These are phyloP conservation scores for Diabrotica balteata DNA, from an alignment of 2,888 invertebrate genomes.

Conservation along the genomic window DNA sequence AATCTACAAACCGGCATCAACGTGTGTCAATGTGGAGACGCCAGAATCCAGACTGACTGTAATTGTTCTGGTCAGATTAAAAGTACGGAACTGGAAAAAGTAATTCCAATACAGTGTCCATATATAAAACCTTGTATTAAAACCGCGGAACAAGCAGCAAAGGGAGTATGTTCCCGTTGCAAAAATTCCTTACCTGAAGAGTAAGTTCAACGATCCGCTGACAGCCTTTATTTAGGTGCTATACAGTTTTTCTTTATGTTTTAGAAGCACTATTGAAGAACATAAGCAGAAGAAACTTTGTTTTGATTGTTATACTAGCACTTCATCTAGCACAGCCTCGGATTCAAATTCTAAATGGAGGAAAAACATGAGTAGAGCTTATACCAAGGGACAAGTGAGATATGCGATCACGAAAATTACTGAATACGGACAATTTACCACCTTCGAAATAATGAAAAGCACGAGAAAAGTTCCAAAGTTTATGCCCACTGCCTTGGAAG, in stretches of 20 bases:
- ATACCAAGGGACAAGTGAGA: slow-evolving; percentile 33
- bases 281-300: slow-evolving; percentile 13
- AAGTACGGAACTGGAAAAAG: neutral
- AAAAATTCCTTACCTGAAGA: neutral
- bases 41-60: too few relatives aligned
- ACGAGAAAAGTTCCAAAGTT: slow-evolving; percentile 49
- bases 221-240: too few relatives aligned
- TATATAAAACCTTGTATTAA: neutral
- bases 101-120: slow-evolving; percentile 2
- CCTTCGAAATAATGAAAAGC: slow-evolving; percentile 55
- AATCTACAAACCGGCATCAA: slow-evolving; percentile 3
- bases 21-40: slow-evolving; percentile 4
- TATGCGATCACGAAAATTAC: slow-evolving; percentile 56
- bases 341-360: slow-evolving; percentile 1
- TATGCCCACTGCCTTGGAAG: slow-evolving; percentile 50
- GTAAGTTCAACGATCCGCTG: neutral
- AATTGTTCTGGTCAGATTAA: too few relatives aligned
- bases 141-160: neutral
- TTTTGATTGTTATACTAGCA: slow-evolving; percentile 34
- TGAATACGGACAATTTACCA: slow-evolving; percentile 52
- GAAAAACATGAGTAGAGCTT: slow-evolving; percentile 13
- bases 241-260: neutral
- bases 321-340: slow-evolving; percentile 18
- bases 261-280: neutral
- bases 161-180: slow-evolving; percentile 1